Base-by-base conservation (phyloP, 2,888 invertebrate species). In the Hydropsyche betteni region DNA sequence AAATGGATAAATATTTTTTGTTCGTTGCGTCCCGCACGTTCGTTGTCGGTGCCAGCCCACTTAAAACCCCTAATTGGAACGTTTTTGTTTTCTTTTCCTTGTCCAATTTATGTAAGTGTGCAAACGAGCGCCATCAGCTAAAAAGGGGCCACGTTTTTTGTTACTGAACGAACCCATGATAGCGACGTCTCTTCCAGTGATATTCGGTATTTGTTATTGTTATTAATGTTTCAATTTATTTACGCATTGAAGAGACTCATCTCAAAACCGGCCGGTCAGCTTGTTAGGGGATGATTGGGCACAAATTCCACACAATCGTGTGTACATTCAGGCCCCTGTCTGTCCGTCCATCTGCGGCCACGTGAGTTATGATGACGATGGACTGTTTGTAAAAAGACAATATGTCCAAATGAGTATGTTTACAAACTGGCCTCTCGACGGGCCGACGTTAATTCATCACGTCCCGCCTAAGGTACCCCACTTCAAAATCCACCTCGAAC, bases 201-300 rank as follows among this genome's bases (percentile, higher is more conserved):
- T 58, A 58, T 24, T 14, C 58, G 24, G 14, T 64, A 33, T 24
- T 64, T 64, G 64, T 61, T 61, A 33, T 64, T 64, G 34, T 64
- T 64, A 36, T 64, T 64, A 64, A 64, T 64, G 64, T 34, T 36
- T 64, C 64, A 64, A 64, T 64, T 64, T 64, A 64, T 64, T 64
- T 64, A 36, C 64, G 34, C 36, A 36, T 64, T 64, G 64, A 64
- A 64, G 34, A 36, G 36, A 64, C 7, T 64, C 64, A 64, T 64
- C 36, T n/a, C 64, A 36, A 16, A 14, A 58, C 58, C 8, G 8
- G 16, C 58, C 8, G 24, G 44, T 16, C 16, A 3, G 58, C 24
- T 58, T 58, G 58, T 58, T 58, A 16, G 58, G 58, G 58, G 58
- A 58, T 58, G 58, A 58, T 58, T 58, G 58, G 58, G 58, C 58